These are phyloP conservation scores for Alouatta palliata DNA, from an alignment of 2,113 vertebrate species.

Conservation along the genomic window DNA sequence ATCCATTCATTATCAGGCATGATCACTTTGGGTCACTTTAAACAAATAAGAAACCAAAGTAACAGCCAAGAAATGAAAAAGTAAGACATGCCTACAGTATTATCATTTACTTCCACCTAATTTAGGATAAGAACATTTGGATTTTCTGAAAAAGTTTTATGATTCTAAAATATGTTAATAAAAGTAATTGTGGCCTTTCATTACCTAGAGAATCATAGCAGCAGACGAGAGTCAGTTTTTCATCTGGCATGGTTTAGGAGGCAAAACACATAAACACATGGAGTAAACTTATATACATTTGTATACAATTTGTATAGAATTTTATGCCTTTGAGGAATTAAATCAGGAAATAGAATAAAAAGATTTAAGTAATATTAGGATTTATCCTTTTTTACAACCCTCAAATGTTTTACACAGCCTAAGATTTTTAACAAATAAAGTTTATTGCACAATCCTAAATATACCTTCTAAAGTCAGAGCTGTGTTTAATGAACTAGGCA, in stretches of 20 bases:
- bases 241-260: not conserved
- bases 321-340: slow-evolving; percentile 16
- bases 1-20: not conserved
- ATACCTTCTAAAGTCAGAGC: slow-evolving; percentile 7
- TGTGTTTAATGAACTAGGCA: slow-evolving; percentile 50
- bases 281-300: not conserved
- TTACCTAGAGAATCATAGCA: not conserved
- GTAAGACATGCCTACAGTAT: not conserved
- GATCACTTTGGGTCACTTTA: not conserved
- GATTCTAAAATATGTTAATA: not conserved
- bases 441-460: slow-evolving; percentile 10
- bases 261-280: not conserved
- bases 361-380: not conserved
- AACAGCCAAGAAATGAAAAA: not conserved
- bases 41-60: not conserved
- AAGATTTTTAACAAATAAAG: slow-evolving; percentile 44
- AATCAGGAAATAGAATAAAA: not conserved
- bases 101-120: not conserved
- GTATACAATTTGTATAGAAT: not conserved
- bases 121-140: not conserved
- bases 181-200: not conserved
- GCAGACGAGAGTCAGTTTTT: not conserved
- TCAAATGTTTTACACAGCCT: not conserved
- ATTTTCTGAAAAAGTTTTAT: not conserved
- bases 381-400: not conserved